A percentile compares a stretch with the other conserved stretches of the same genome.
phyloP scores from a whole-genome alignment of 2,797 vertebrate genomes.

The Lithobates sylvaticus region DNA sequence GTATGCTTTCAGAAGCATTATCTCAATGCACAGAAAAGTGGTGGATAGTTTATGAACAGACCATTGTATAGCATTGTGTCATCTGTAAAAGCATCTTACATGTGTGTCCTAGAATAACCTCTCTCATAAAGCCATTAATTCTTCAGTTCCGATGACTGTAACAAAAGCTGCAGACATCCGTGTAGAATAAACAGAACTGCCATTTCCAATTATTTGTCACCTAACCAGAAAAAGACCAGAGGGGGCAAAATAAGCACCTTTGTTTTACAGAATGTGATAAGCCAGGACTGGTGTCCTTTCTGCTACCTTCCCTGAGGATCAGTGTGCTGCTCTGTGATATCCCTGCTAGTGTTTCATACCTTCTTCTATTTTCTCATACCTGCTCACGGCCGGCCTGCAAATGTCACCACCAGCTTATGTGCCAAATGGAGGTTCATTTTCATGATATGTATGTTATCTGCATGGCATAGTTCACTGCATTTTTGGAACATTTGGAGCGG shows the following conservation, averaged over 20 bases:
- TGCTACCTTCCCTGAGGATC: constrained; percentile 36
- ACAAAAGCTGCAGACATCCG: constrained; percentile 28
- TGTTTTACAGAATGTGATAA: constrained; percentile 38
- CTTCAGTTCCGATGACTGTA: constrained; percentile 21
- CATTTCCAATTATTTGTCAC: constrained; percentile 40
- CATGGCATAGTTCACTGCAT: no score
- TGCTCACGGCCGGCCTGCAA: not conserved
- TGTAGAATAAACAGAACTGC: constrained; percentile 40
- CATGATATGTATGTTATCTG: no score
- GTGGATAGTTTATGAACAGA: not conserved
- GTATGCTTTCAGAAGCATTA: not conserved
- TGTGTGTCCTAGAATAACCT: constrained; percentile 48
- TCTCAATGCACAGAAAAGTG: not conserved
- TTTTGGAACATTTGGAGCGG: no score
- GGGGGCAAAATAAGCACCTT: constrained; percentile 18
- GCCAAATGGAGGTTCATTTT: not conserved
- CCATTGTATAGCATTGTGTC: not conserved
- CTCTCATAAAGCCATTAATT: constrained; percentile 41
- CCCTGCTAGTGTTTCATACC: constrained; percentile 9
- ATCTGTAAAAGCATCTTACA: constrained; percentile 25
- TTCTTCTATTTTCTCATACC: no score
- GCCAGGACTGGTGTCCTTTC: constrained; percentile 33
- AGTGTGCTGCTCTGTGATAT: not conserved
- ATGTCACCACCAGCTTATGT: not conserved
- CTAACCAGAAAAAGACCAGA: constrained; percentile 31